Conservation (phyloP, 2,113 vertebrate genomes). For the Australoheros scitulus region DNA sequence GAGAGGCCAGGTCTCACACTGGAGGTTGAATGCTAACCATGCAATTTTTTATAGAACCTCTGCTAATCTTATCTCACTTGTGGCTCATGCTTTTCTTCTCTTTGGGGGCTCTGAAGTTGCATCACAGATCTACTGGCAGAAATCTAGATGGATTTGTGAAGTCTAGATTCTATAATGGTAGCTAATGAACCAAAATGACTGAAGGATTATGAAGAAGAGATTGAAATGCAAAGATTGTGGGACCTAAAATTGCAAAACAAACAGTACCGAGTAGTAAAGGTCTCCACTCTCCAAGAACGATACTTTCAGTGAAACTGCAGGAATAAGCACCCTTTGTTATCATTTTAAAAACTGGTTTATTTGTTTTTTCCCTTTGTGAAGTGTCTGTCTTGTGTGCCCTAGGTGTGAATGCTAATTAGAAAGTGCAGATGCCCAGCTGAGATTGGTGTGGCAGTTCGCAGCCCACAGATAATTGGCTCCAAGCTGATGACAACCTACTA, state of each 20-base stretch:
- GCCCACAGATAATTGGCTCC: background rate
- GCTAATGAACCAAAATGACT: background rate
- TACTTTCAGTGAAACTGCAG: background rate
- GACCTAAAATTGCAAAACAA: background rate
- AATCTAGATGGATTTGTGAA: background rate
- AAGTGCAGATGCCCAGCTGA: background rate
- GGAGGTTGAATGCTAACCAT: slow-evolving; percentile 28
- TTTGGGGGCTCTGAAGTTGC: background rate
- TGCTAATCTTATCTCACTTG: background rate
- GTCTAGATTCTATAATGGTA: background rate
- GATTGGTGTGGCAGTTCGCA: background rate
- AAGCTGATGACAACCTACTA: background rate
- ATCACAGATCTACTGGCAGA: background rate
- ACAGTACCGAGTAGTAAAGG: background rate
- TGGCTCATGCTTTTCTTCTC: background rate
- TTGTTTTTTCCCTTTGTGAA: background rate
- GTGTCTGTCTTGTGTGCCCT: background rate
- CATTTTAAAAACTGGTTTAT: background rate
- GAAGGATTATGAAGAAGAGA: background rate
- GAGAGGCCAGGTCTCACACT: slow-evolving; percentile 11
- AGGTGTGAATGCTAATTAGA: background rate
- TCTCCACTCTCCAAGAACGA: background rate
- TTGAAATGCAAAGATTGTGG: background rate
- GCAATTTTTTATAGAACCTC: background rate
- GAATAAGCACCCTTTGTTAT: background rate